Evolutionary conservation across 2,888 invertebrate species (phyloP).

Genomic region (Cryptus armator): DNA sequence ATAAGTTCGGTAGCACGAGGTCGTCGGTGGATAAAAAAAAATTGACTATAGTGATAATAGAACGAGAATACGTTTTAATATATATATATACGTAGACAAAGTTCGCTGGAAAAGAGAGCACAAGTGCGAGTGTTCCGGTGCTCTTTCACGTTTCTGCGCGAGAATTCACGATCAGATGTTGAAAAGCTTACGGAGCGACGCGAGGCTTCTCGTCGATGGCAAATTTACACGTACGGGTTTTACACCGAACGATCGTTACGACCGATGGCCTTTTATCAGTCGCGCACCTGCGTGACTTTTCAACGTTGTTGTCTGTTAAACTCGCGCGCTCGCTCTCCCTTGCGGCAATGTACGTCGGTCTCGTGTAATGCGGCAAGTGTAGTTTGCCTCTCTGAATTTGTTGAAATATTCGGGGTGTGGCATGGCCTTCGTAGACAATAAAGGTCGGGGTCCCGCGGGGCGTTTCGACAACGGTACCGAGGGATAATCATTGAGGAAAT

Average conservation of each 20-base stretch:
- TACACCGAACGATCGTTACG: neutral
- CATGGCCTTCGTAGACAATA: conserved; percentile 69
- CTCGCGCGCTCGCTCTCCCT: neutral
- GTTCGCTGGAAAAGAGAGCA: neutral
- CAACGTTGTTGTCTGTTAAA: conserved; percentile 21
- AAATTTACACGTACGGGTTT: neutral
- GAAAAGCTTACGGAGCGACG: neutral
- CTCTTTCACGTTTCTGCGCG: too few relatives aligned
- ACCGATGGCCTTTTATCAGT: conserved; percentile 35
- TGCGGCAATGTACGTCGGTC: neutral
- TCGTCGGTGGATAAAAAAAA: conserved; percentile 4
- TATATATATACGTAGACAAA: neutral
- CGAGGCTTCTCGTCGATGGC: too few relatives aligned
- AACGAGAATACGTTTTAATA: neutral
- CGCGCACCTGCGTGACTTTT: conserved; percentile 45
- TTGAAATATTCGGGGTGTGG: conserved; percentile 70
- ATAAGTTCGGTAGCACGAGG: conserved; percentile 3
- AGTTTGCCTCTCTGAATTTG: conserved; percentile 29
- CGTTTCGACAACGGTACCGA: conserved; percentile 16
- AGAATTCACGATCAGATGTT: neutral
- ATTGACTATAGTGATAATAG: neutral
- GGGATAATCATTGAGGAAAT: conserved; percentile 22
- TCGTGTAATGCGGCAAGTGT: conserved; percentile 40
- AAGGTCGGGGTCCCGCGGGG: conserved; percentile 63
- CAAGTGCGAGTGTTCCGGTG: neutral